Evolutionary conservation across 1,140 invertebrate genomes (phyloP), one percentile per base, ranked within the genome.

Genomic region (Batillaria attramentaria): DNA sequence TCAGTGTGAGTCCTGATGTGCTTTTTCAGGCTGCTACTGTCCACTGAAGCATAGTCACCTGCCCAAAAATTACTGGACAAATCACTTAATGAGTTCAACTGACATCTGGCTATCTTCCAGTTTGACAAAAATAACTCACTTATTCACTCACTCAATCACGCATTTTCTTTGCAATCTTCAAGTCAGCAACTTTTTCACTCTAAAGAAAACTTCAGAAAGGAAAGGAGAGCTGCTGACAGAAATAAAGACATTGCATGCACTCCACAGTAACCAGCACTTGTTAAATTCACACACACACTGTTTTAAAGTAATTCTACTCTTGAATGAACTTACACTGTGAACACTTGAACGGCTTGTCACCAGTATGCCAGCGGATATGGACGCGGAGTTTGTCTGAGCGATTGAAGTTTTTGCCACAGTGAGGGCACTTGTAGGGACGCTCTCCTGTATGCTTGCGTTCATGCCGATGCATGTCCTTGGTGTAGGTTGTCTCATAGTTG

Each of bases 1-100:
- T 99, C 98, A 88, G 97, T 98, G 93, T 99, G 97, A 91, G 96
- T 97, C 86, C 97, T 93, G 92, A 97, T 97, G 93, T 99, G 97
- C 90, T 99, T 99, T 93, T 98, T 97, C 85, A 99, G 93, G 79
- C 97, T 97, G 79, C 97, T 98, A 92, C 98, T 95, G 93, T 97
- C 98, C 85, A 97, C 97, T 69, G 84, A 79, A 60, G 79, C 81
- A 76, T 89, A 87, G 16, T 83, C 66, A 84, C 85, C 86, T 89
- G 79, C 13, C 16, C 82, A 78, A 68, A 42, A 50, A 31, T 8
- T 20, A 50, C 28, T 16, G 10, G 42, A 72, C 6, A 57, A 28
- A 37, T 33, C n/a, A 6, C 31, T 33, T 46, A 24, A 28, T 0
- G 8, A 6, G 16, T 43, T 50, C 16, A 35, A n/a, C 16, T 6